Base-by-base conservation (phyloP, 2,797 vertebrate genomes). In the Rhinatrema bivittatum region DNA sequence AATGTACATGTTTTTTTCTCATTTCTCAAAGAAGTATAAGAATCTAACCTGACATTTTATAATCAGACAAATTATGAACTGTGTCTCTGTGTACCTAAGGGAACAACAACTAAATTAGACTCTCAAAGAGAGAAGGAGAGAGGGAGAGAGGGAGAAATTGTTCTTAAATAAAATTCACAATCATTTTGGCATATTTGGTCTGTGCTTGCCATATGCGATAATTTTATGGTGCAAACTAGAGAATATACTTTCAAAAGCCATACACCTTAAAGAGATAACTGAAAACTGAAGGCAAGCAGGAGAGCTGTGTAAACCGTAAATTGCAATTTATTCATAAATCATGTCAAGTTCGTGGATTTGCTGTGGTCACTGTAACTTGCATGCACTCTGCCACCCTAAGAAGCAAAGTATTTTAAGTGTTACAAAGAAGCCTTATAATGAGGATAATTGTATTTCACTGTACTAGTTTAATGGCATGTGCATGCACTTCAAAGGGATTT, bases 51-150 rank as follows among this genome's bases (percentile, higher is more conserved):
- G 77, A 77, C 77, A 69, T 74, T 72, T 81, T 78, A 61, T 76
- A 80, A n/a, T 81, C 70, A 72, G 80, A 86, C 84, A 76, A 82
- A 82, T 84, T 82, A 82, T 82, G 79, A 76, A 71, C 82, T 72
- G 65, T 82, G 72, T 78, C 68, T 64, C n/a, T 67, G 67, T 29
- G 7, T 70, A 79, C 75, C 72, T 74, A 68, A 65, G 75, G 77
- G 80, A 81, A 74, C 72, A 77, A 76, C 73, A 82, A 69, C 65
- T 72, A 68, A 82, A 82, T 83, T 78, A 72, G 56, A 59, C 58
- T 66, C 76, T 66, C 57, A n/a, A 5, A 25, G 13, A 16, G 12
- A n/a, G n/a, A 32, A 7, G n/a, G n/a, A n/a, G n/a, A 51, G 44
- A 62, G 40, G 47, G 25, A 46, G 29, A 56, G 22, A 32, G 37